A percentile compares a stretch with the other conserved stretches of the same genome.
Evolutionary conservation across 2,888 invertebrate species (phyloP).

Genomic region (Mesorhabditis spiculigera): DNA sequence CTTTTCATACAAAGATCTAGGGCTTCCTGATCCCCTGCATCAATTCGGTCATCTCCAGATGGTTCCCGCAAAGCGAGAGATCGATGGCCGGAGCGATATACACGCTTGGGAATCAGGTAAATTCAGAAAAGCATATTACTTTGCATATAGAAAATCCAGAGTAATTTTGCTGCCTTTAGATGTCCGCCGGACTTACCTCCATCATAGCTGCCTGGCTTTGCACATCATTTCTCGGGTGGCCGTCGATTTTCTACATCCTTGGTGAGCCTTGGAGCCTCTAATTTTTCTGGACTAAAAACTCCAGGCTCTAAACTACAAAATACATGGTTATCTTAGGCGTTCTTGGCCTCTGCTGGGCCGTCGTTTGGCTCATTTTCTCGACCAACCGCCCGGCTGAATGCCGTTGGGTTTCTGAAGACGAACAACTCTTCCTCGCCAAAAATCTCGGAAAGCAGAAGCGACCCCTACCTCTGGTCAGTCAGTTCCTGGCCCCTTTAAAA

Average conservation of each 20-base stretch:
- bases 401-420: background rate
- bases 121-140: background rate
- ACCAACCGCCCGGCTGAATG: background rate
- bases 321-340: background rate
- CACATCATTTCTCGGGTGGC: slow-evolving; percentile 15
- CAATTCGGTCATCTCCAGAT: background rate
- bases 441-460: background rate
- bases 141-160: background rate
- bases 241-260: slow-evolving; percentile 18
- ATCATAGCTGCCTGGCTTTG: slow-evolving; percentile 9
- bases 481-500: background rate
- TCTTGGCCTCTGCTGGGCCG: background rate
- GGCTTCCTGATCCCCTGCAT: slow-evolving; percentile 1
- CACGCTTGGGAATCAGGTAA: slow-evolving; percentile 10
- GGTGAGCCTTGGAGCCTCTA: too few relatives aligned
- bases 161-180: background rate
- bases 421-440: background rate
- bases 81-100: slow-evolving; percentile 11
- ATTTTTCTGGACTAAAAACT: background rate
- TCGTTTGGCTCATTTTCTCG: background rate
- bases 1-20: background rate
- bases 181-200: slow-evolving; percentile 1
- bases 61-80: slow-evolving; percentile 12
- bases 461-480: background rate
- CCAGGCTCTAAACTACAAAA: background rate